A percentile compares a stretch with the other conserved stretches of the same genome.
phyloP scores from a whole-genome alignment of 2,797 vertebrate genomes.

The Hafferia zeledoni region DNA sequence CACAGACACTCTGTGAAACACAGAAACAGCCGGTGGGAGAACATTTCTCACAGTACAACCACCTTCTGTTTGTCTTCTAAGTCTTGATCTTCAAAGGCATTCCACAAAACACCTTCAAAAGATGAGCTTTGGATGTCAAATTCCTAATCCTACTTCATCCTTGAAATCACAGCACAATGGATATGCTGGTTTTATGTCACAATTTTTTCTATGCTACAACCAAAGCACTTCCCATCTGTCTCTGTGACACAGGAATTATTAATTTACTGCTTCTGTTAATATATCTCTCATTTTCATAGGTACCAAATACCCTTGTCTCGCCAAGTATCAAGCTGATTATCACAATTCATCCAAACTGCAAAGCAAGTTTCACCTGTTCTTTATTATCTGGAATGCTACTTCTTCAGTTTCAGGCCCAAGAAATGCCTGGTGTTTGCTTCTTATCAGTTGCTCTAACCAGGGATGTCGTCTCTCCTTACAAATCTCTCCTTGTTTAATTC shows the following conservation, averaged over 20 bases:
- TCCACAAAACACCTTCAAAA: slow-evolving; percentile 57
- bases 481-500: background rate
- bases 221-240: background rate
- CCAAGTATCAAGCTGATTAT: background rate
- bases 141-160: background rate
- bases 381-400: background rate
- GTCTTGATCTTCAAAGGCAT: slow-evolving; percentile 65
- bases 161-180: background rate
- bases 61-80: slow-evolving; percentile 31
- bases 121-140: slow-evolving; percentile 28
- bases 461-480: background rate
- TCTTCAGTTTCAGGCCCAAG: slow-evolving; percentile 1
- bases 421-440: background rate
- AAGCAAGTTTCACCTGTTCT: background rate
- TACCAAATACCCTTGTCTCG: background rate
- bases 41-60: background rate
- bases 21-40: slow-evolving; percentile 39
- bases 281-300: background rate
- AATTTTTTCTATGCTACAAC: background rate
- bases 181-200: background rate
- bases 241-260: background rate
- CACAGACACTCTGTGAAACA: background rate
- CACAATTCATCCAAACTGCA: background rate
- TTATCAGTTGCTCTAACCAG: background rate
- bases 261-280: background rate